Conservation (phyloP, 2,113 vertebrate species). For the Circaetus cinerascens region DNA sequence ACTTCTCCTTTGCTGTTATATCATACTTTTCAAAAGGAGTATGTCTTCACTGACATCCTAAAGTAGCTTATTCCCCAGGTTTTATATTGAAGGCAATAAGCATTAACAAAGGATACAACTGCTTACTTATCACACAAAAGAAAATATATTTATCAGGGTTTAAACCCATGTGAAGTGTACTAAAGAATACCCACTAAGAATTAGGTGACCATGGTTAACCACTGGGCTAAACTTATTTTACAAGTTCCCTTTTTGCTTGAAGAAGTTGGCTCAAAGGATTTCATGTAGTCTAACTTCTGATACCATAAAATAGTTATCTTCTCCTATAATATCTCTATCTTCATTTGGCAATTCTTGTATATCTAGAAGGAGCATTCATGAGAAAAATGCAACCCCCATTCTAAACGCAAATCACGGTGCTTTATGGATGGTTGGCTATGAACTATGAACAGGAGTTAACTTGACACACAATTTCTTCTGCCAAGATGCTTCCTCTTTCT, state of each 20-base stretch:
- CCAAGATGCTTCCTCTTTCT: not conserved
- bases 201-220: not conserved
- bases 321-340: not conserved
- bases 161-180: not conserved
- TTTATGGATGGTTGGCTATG: not conserved
- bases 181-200: not conserved
- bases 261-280: conserved; percentile 1
- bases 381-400: not conserved
- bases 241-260: not conserved
- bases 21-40: not conserved
- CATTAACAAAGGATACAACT: not conserved
- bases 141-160: not conserved
- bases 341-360: conserved; percentile 44
- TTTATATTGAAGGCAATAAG: not conserved
- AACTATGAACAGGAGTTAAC: conserved; percentile 12
- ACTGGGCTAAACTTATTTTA: not conserved
- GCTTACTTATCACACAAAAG: not conserved
- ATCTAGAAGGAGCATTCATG: not conserved
- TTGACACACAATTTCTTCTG: conserved; percentile 12
- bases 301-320: not conserved
- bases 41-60: not conserved
- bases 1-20: not conserved
- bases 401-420: not conserved
- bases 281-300: not conserved
- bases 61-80: not conserved